Evolutionary conservation across 2,888 invertebrate species (phyloP).

Genomic region (Anoncus sp.): DNA sequence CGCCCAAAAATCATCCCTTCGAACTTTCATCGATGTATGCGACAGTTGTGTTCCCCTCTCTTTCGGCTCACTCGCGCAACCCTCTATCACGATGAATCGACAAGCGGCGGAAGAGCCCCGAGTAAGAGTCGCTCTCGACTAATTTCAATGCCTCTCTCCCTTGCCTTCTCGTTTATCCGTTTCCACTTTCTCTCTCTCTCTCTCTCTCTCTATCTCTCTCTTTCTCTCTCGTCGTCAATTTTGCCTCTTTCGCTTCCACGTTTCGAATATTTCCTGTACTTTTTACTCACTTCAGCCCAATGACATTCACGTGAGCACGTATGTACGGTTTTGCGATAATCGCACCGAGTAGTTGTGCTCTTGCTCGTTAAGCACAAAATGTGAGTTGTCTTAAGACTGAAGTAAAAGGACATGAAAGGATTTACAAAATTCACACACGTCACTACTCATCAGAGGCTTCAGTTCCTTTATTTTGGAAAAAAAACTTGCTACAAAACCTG

Average conservation of each 20-base stretch:
- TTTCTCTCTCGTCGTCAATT: slow-evolving; percentile 32
- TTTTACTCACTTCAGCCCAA: slow-evolving; percentile 8
- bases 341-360: too few species aligned
- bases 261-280: slow-evolving; percentile 7
- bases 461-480: too few species aligned
- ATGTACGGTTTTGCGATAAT: slow-evolving; percentile 15
- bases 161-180: slow-evolving; percentile 52
- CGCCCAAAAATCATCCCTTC: slow-evolving; percentile 9
- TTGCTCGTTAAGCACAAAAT: too few species aligned
- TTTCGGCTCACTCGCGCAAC: slow-evolving; percentile 7
- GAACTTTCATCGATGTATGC: slow-evolving; percentile 27
- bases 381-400: too few species aligned
- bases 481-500: too few species aligned
- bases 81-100: slow-evolving; percentile 24
- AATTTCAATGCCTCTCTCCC: slow-evolving; percentile 79
- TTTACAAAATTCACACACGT: too few species aligned
- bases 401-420: too few species aligned
- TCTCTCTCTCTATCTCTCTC: slow-evolving; percentile 41
- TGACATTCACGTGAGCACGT: slow-evolving; percentile 22
- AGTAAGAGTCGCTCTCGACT: slow-evolving; percentile 72
- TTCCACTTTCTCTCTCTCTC: slow-evolving; percentile 45
- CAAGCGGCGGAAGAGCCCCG: slow-evolving; percentile 44
- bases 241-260: slow-evolving; percentile 47
- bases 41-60: slow-evolving; percentile 9
- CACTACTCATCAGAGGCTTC: too few species aligned